phyloP scores from a whole-genome alignment of 2,888 invertebrate genomes.

The Adelphocoris suturalis region DNA sequence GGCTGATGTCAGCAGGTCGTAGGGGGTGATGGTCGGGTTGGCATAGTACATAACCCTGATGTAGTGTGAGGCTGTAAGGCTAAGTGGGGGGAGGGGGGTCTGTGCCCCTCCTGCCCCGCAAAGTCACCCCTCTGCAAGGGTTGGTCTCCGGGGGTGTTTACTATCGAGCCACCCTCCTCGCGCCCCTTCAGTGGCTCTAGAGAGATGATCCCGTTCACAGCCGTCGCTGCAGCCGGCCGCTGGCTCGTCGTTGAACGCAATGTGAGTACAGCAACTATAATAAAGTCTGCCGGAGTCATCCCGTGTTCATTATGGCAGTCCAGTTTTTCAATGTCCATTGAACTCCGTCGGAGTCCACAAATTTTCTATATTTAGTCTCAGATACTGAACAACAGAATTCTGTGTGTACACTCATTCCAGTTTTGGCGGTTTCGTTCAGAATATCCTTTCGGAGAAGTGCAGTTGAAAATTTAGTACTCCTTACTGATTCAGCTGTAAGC shows the following conservation, averaged over 20 bases:
- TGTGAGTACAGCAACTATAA: constrained; percentile 33
- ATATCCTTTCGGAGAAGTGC: too few species aligned
- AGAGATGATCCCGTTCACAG: constrained; percentile 70
- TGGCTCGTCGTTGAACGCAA: constrained; percentile 62
- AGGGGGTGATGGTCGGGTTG: neutral
- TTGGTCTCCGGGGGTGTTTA: constrained; percentile 59
- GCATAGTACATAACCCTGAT: neutral
- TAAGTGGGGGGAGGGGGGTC: neutral
- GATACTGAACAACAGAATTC: too few species aligned
- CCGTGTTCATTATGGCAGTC: too few species aligned
- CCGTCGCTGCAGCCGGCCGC: constrained; percentile 53
- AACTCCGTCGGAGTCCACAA: too few species aligned
- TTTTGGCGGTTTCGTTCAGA: too few species aligned
- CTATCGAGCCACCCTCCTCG: constrained; percentile 67
- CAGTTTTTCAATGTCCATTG: too few species aligned
- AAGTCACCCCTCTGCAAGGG: neutral
- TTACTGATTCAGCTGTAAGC: too few species aligned
- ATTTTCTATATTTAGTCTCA: too few species aligned
- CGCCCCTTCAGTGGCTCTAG: constrained; percentile 59
- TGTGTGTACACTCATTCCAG: too few species aligned
- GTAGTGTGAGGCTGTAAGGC: neutral
- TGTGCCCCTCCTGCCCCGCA: neutral
- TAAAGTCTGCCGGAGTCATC: too few species aligned
- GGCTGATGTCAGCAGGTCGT: constrained; percentile 16
- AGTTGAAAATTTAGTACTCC: too few species aligned